Base-by-base conservation (phyloP, 2,113 vertebrate genomes). In the Chinchilla lanigera region DNA sequence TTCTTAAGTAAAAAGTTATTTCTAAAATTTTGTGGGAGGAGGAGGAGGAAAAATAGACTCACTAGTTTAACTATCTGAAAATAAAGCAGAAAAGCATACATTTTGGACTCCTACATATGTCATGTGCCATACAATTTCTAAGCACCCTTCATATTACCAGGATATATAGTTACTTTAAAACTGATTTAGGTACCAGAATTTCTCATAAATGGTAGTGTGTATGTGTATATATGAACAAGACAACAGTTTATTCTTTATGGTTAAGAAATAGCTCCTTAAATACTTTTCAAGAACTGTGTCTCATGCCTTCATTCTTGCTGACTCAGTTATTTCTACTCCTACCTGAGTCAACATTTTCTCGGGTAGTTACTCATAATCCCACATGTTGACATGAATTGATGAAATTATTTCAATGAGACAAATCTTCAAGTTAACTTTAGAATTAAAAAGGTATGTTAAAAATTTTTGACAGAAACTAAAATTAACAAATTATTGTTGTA, bases 361-460 rank as follows among this genome's bases (percentile, higher is more conserved):
- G 35, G 17, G 44, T 81, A 90, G 33, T 96, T 96, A 93, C 12
- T 96, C 16, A 63, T 54, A 81, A 86, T 89, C 78, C 38, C 56
- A 81, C 33, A 94, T 44, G 73, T 0, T 85, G n/a, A 93, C 87
- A 80, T 41, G 58, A 75, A 94, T 1, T 90, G 84, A 94, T 50
- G 85, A 90, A 95, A 92, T 58, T 52, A 92, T 63, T 86, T 52
- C 30, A 78, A 2, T 11, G 84, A 92, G 35, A 86, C 35, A 90
- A 86, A 26, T 87, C 0, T 94, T 88, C 41, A 96, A 81, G 11
- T 84, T 88, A 69, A 87, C n/a, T 65, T 75, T 44, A 94, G 52
- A 97, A 93, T 71, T 86, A 61, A 58, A 83, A 96, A 85, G 2
- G 94, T 93, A 91, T 67, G 47, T 93, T 28, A 71, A 93, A 75